phyloP scores from a whole-genome alignment of 2,797 vertebrate species.

The Anableps anableps region DNA sequence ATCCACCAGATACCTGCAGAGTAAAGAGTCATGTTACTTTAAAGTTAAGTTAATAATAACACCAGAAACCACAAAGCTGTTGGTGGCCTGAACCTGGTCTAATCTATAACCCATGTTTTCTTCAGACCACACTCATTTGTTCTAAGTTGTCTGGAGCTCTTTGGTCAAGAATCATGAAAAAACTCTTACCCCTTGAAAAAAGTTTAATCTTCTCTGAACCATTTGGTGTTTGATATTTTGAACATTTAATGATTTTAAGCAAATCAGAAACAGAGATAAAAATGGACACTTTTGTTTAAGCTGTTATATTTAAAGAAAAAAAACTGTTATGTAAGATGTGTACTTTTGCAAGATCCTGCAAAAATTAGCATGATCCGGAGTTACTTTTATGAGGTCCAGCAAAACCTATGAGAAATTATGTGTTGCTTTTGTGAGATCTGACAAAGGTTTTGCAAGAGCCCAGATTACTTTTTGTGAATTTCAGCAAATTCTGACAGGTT shows the following conservation, averaged over 20 bases:
- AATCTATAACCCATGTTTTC: conserved; percentile 17
- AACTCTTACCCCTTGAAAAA: not conserved
- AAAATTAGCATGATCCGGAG: not conserved
- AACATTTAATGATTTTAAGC: not conserved
- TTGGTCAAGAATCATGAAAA: not conserved
- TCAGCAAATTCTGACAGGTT: not conserved
- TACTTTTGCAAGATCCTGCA: not conserved
- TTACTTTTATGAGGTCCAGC: not conserved
- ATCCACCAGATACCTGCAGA: conserved; percentile 77
- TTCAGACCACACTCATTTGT: conserved; percentile 8
- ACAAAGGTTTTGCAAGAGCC: not conserved
- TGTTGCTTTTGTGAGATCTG: not conserved
- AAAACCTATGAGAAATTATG: not conserved
- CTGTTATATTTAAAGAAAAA: not conserved
- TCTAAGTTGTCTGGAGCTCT: not conserved
- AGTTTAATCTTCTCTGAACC: not conserved
- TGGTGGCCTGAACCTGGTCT: conserved; percentile 5
- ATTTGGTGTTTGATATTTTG: not conserved
- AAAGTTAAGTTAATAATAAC: conserved; percentile 20
- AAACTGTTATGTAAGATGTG: not conserved
- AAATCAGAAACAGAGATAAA: not conserved
- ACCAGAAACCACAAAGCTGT: conserved; percentile 11
- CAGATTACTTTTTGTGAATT: not conserved
- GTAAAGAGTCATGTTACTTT: conserved; percentile 38
- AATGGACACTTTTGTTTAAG: not conserved